Evolutionary conservation across 2,797 vertebrate species (phyloP).

Genomic region (Apodemus agrarius): DNA sequence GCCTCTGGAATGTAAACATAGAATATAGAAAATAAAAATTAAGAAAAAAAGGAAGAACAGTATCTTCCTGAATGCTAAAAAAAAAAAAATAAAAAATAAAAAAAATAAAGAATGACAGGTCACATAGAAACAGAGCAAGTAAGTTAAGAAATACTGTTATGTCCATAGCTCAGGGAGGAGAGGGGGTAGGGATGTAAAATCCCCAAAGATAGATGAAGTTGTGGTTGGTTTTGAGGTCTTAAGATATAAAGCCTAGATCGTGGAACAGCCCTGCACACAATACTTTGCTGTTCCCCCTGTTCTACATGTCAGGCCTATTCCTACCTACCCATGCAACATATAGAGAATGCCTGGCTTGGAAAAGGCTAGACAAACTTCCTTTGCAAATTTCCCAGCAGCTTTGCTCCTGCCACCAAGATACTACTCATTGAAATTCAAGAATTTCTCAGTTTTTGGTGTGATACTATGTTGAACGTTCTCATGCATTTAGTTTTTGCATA

Average conservation of each 20-base stretch:
- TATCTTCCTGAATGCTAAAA: too few relatives aligned
- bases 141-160: not conserved
- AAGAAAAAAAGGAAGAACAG: too few relatives aligned
- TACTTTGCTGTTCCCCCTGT: not conserved
- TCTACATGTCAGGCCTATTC: accelerated
- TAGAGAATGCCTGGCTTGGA: not conserved
- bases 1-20: too few relatives aligned
- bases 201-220: not conserved
- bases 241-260: accelerated
- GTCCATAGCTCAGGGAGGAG: not conserved
- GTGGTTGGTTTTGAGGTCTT: not conserved
- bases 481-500: not conserved
- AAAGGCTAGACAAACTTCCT: not conserved
- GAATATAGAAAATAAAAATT: too few relatives aligned
- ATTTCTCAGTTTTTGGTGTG: not conserved
- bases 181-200: not conserved
- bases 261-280: not conserved
- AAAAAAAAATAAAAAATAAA: too few relatives aligned
- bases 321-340: accelerated
- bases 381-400: not conserved
- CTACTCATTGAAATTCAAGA: not conserved
- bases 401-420: not conserved
- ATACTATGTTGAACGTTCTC: not conserved
- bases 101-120: not conserved
- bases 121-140: not conserved